These are phyloP conservation scores for Gonatopus flavifemur DNA, from an alignment of 1,140 invertebrate species.

Conservation along the genomic window DNA sequence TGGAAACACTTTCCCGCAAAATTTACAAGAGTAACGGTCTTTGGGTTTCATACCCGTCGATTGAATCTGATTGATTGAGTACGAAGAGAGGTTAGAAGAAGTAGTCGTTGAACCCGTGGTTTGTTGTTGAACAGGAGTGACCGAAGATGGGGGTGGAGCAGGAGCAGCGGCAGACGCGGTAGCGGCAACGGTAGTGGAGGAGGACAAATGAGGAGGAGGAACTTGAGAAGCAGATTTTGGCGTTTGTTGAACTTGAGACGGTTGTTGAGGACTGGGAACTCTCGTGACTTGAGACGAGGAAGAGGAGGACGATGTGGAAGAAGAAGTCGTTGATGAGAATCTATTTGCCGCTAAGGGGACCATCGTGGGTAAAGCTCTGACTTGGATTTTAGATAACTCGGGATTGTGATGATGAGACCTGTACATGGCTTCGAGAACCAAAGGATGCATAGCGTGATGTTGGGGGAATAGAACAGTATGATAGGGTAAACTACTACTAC, in stretches of 20 bases:
- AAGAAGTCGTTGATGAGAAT: constrained; percentile 40
- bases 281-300: constrained; percentile 27
- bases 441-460: constrained; percentile 64
- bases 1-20: constrained; percentile 97
- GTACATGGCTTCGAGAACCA: constrained; percentile 73
- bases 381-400: constrained; percentile 57
- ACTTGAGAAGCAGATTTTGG: constrained; percentile 15
- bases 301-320: constrained; percentile 35
- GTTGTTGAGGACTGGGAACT: constrained; percentile 37
- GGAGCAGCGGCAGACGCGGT: constrained; percentile 33
- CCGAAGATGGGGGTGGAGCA: constrained; percentile 53
- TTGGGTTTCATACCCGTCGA: constrained; percentile 67
- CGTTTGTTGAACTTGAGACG: constrained; percentile 15
- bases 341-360: constrained; percentile 54
- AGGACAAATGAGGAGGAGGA: constrained; percentile 11
- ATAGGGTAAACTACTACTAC: constrained; percentile 40
- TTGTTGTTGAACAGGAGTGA: constrained; percentile 49
- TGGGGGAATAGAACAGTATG: constrained; percentile 64
- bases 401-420: constrained; percentile 58
- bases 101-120: no score
- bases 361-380: constrained; percentile 52
- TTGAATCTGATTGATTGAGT: constrained; percentile 41
- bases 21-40: constrained; percentile 97
- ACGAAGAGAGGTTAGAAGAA: constrained; percentile 56
- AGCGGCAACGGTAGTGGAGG: constrained; percentile 9